These are phyloP conservation scores for Ascidia mentula DNA, from an alignment of 23 tunicate species.

Conservation along the genomic window DNA sequence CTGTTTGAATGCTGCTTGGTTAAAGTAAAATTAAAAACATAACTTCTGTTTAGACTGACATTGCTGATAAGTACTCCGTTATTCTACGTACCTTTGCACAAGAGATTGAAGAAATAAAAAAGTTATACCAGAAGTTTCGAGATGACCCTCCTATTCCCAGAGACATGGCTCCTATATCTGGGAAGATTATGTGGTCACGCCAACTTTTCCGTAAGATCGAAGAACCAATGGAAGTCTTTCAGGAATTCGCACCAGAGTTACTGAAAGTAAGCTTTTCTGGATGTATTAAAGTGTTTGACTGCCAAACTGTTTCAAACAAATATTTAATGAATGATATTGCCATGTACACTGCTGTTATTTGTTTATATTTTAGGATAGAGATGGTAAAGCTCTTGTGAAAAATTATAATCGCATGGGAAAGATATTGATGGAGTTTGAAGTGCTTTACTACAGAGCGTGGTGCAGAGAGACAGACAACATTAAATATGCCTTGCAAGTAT, in stretches of 20 bases:
- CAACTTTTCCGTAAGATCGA: constrained; percentile 85
- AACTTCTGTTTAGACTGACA: constrained; percentile 45
- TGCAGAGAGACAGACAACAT: constrained; percentile 93
- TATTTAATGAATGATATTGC: background rate
- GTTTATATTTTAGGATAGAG: constrained; percentile 59
- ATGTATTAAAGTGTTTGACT: background rate
- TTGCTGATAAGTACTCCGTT: constrained; percentile 77
- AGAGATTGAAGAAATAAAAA: constrained; percentile 89
- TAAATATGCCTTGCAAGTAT: constrained; percentile 79
- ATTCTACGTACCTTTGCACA: constrained; percentile 71
- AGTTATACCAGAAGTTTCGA: constrained; percentile 80
- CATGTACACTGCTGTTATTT: background rate
- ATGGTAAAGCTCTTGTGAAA: constrained; percentile 61
- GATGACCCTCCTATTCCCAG: constrained; percentile 92
- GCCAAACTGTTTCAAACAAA: background rate
- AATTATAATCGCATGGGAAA: constrained; percentile 92
- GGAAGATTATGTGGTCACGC: constrained; percentile 94
- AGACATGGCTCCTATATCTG: constrained; percentile 95
- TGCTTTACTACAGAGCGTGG: constrained; percentile 90
- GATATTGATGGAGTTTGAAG: constrained; percentile 96
- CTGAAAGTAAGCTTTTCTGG: constrained; percentile 40
- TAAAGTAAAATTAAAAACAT: background rate
- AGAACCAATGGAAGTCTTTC: constrained; percentile 88
- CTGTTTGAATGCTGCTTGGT: background rate
- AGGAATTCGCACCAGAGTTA: constrained; percentile 62